Evolutionary conservation across 2,113 vertebrate genomes (phyloP), one percentile per base, ranked within the genome.

Genomic region (Corythoichthys intestinalis): DNA sequence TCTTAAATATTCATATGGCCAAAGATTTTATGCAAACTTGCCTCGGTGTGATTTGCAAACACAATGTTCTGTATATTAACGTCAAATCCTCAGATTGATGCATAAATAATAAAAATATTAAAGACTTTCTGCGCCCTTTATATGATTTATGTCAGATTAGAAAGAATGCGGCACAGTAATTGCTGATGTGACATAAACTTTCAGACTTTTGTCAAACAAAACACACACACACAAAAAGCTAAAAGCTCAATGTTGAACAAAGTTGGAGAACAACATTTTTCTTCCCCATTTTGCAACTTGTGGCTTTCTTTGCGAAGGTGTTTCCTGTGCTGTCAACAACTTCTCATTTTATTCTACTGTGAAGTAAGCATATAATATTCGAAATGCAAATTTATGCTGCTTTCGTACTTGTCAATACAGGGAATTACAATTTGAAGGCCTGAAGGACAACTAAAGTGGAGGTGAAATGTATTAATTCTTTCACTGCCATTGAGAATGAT

Each of bases 251-350:
- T 49, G 10, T 6, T 8, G n/a, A 37, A 44, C 4, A 49, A 69
- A 20, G 77, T 53, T 66, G 69, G 35, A 78, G 63, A 71, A 72
- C 5, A 37, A 46, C 17, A 10, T 14, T 67, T 20, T 17, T 9
- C 62, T 69, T 76, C 66, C 28, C 67, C 59, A 63, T 75, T 79
- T 68, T 70, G 49, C 35, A 80, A 70, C 57, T 63, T 80, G 75
- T 76, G 81, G 80, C 6, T 87, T 87, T 87, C 70, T 77, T 38
- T 37, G 34, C 80, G 46, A 70, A 76, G 54, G 38, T 57, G 77
- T 65, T 82, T 82, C 81, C 72, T 77, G 80, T 71, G 10, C 28
- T 10, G 47, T 57, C 20, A 39, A 9, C 28, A 70, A 64, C 11
- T 46, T 49, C 54, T 50, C 8, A 3, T 34, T 59, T 9, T 38